Evolutionary conservation across 2,888 invertebrate species (phyloP).

Genomic region (Apomyelois bistriatella): DNA sequence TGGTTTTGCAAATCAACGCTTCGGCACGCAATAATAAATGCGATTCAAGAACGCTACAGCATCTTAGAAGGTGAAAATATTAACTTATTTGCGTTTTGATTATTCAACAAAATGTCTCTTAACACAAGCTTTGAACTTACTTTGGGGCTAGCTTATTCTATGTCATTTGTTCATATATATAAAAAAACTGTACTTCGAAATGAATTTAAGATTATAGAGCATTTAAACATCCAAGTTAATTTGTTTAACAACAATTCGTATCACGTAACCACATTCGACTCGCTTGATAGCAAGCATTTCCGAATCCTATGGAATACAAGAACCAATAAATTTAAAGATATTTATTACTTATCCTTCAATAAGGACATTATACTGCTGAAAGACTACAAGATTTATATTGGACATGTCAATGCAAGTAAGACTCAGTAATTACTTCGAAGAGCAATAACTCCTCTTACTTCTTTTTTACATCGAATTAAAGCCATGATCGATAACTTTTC

Average conservation of each 20-base stretch:
- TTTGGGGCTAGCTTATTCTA: no score
- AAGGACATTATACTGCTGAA: neutral
- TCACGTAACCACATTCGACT: no score
- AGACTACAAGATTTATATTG: neutral
- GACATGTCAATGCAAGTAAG: constrained; percentile 1
- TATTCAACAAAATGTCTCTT: no score
- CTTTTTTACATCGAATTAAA: neutral
- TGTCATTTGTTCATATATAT: no score
- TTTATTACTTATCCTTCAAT: neutral
- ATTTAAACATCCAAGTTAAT: no score
- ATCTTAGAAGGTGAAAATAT: neutral
- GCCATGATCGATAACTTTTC: constrained; percentile 6
- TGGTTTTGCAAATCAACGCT: constrained; percentile 14
- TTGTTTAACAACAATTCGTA: no score
- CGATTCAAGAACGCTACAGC: neutral
- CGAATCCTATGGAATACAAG: no score
- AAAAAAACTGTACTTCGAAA: no score
- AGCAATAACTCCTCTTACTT: neutral
- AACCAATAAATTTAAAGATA: neutral
- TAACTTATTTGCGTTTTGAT: no score
- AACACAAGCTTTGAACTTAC: no score
- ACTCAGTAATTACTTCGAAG: constrained; percentile 5
- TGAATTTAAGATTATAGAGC: no score
- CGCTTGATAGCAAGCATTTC: no score
- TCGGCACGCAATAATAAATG: constrained; percentile 4